These are phyloP conservation scores for Conus ventricosus DNA, from an alignment of 1,140 invertebrate species.

Conservation along the genomic window DNA sequence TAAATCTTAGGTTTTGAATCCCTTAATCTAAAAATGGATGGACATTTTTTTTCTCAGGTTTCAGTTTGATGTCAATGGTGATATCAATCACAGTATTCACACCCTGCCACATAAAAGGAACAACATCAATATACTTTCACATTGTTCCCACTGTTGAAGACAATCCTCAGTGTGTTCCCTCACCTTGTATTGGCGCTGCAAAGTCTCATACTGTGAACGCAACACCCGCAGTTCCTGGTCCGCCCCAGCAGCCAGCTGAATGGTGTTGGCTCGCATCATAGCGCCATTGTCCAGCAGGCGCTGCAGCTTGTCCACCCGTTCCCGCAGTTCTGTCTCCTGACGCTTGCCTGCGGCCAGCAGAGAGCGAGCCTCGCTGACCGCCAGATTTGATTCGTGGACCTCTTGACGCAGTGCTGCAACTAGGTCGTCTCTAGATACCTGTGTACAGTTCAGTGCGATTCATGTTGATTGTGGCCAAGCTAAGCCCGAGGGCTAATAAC, in stretches of 20 bases:
- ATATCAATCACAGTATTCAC: too few species aligned
- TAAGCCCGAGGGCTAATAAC: too few species aligned
- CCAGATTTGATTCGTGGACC: constrained; percentile 63
- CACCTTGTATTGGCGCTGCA: constrained; percentile 60
- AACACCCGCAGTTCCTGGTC: constrained; percentile 52
- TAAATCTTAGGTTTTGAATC: too few species aligned
- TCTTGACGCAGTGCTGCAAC: constrained; percentile 54
- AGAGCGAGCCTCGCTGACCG: constrained; percentile 65
- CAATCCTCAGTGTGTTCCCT: background rate
- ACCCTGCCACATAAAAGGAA: too few species aligned
- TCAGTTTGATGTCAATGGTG: too few species aligned
- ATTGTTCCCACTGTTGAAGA: background rate
- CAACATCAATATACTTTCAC: too few species aligned
- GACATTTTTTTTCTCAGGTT: too few species aligned
- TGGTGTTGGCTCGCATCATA: constrained; percentile 32
- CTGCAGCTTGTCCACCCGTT: constrained; percentile 56
- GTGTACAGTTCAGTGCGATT: too few species aligned
- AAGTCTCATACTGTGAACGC: constrained; percentile 58
- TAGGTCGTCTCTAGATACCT: constrained; percentile 37
- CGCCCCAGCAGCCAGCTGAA: constrained; percentile 47
- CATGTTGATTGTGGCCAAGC: too few species aligned
- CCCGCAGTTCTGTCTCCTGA: constrained; percentile 59
- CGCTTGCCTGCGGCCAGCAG: constrained; percentile 62
- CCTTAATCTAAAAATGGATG: too few species aligned
- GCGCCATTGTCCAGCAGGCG: constrained; percentile 47